A percentile compares a stretch with the other conserved stretches of the same genome.
Evolutionary conservation across 2,797 vertebrate species (phyloP).

Genomic region (Arrhamphus sclerolepis): DNA sequence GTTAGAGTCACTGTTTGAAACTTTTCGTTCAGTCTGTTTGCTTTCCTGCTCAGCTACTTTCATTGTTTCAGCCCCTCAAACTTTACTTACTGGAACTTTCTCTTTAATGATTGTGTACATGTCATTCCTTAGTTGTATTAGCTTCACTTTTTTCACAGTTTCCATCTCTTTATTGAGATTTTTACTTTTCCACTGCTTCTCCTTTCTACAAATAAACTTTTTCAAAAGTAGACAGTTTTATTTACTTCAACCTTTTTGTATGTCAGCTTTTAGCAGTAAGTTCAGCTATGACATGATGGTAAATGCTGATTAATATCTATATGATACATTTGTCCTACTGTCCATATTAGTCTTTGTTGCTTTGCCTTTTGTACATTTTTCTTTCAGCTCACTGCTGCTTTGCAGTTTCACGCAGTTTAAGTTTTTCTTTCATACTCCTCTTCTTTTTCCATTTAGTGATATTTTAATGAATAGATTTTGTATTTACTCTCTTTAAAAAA

Average conservation of each 20-base stretch:
- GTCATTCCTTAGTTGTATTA: conserved; percentile 7
- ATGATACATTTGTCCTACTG: no score
- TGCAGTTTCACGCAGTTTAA: no score
- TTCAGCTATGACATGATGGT: no score
- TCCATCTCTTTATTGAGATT: neutral
- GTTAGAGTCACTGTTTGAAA: conserved; percentile 27
- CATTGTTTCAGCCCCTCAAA: conserved; percentile 8
- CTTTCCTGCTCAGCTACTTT: conserved; percentile 20
- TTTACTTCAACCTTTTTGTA: neutral
- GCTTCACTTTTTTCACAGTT: conserved; percentile 5
- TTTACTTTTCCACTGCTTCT: neutral
- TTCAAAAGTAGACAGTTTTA: no score
- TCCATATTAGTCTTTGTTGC: neutral
- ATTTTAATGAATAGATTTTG: no score
- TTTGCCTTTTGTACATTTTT: neutral
- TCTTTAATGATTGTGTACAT: neutral
- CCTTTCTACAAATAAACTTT: neutral
- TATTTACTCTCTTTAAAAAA: conserved; percentile 1
- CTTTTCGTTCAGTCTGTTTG: conserved; percentile 23
- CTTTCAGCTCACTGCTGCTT: neutral
- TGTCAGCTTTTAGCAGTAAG: neutral
- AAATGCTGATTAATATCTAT: no score
- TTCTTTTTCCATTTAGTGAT: no score
- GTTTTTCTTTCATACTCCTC: no score
- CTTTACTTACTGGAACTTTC: conserved; percentile 6